Evolutionary conservation across 2,888 invertebrate genomes (phyloP), one percentile per base, ranked within the genome.

Genomic region (Acanthococcus lagerstroemiae): DNA sequence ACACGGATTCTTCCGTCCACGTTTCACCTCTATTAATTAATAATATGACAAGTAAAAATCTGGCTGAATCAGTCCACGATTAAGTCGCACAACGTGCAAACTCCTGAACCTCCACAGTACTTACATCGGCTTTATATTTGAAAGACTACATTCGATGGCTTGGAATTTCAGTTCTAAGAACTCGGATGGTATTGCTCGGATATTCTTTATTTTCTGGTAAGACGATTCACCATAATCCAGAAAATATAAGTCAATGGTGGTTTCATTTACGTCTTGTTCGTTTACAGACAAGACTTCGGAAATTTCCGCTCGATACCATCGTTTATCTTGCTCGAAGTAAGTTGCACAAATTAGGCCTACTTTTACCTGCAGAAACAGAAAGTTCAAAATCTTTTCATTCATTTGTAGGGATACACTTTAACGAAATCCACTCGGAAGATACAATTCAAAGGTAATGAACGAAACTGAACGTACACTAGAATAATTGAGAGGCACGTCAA

Each of bases 81-180:
- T n/a, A n/a, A n/a, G n/a, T n/a, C n/a, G n/a, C n/a, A n/a, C n/a
- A n/a, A n/a, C n/a, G n/a, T n/a, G n/a, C n/a, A n/a, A n/a, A n/a
- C n/a, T n/a, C n/a, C n/a, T n/a, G n/a, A n/a, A n/a, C n/a, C n/a
- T n/a, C n/a, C n/a, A n/a, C n/a, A n/a, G n/a, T n/a, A 48, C 63
- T 54, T 37, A 63, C 63, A 17, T 25, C 25, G 63, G 24, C 27
- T 63, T 52, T 0, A 54, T 37, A 37, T 52, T 52, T 3, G 63
- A 27, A 5, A 52, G 17, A 6, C 54, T 21, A 17, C 63, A 63
- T 37, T 63, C 63, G 25, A 63, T 54, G 24, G 63, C 63, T 63
- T 63, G 63, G 17, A 63, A 63, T 30, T 63, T 54, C 1, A 63
- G 17, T n/a, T 52, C 52, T 19, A 63, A 63, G 44, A 54, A 63